Evolutionary conservation across 2,797 vertebrate genomes (phyloP), one percentile per base, ranked within the genome.

Genomic region (Crax fasciolata): DNA sequence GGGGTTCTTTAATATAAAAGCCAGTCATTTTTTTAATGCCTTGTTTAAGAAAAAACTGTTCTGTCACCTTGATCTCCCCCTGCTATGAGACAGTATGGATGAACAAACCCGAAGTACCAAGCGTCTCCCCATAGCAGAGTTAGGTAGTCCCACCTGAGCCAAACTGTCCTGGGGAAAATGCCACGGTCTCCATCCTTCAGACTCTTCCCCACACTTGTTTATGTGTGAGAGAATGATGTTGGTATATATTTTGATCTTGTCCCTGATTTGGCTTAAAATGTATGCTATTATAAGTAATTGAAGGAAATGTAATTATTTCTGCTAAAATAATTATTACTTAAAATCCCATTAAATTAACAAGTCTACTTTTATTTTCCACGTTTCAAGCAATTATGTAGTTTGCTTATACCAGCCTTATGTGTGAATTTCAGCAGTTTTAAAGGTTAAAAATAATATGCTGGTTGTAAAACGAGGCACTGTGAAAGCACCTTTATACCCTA

Each of bases 221-320:
- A 74, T 71, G 21, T 1, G 3, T 44, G 57, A 87, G 32, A 68
- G 18, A 93, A 82, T 46, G 44, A 54, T 52, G 32, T 24, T 74
- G 55, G 35, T 67, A 21, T 24, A 15, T 63, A 82, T 80, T 85
- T 90, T 84, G 49, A 84, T 77, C 72, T 46, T 59, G 27, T 61
- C 21, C 49, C 32, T 49, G 52, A 74, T 74, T 82, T 79, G 65
- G 27, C 68, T 80, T 71, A 73, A 92, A 93, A 94, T 66, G n/a
- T 11, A 73, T 44, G 35, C 27, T 82, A 43, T 73, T 87, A 78
- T 23, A 87, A 5, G 6, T 79, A 87, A 87, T 54, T 67, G 48
- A 96, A 84, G 78, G 59, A 89, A 93, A 84, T 76, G 11, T 62
- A 93, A 90, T 88, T 81, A 82, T 89, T 96, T 90, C 92, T 87